phyloP scores from a whole-genome alignment of 2,797 vertebrate genomes.

The Malacoraja senta region DNA sequence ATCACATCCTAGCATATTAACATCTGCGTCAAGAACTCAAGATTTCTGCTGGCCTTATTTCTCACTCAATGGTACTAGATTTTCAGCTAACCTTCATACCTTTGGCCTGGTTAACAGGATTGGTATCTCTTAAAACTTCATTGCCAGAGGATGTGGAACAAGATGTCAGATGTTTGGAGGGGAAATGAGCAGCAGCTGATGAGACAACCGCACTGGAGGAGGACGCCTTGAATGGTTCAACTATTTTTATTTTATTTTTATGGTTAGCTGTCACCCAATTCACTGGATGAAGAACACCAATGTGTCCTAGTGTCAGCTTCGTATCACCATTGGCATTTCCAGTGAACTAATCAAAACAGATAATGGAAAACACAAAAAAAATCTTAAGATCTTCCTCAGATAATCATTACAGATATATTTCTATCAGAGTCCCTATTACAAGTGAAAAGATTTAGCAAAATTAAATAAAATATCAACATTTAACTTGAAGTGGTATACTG shows the following conservation, averaged over 20 bases:
- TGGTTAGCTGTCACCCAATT: conserved; percentile 85
- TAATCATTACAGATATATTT: background rate
- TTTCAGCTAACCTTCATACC: background rate
- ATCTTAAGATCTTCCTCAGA: background rate
- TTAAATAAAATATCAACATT: background rate
- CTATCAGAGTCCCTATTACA: background rate
- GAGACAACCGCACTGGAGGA: background rate
- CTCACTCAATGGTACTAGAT: background rate
- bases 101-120: background rate
- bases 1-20: background rate
- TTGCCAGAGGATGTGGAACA: background rate
- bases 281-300: conserved; percentile 89
- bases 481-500: background rate
- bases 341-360: conserved; percentile 70
- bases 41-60: background rate
- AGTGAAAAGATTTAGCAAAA: background rate
- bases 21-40: background rate
- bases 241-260: conserved; percentile 70
- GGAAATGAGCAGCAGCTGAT: background rate
- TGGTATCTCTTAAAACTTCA: background rate
- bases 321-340: conserved; percentile 82
- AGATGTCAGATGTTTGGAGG: background rate
- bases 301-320: conserved; percentile 84
- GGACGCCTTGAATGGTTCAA: background rate
- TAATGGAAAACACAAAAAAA: background rate